Conservation (phyloP, 2,113 vertebrate species). For the Salminus brasiliensis region DNA sequence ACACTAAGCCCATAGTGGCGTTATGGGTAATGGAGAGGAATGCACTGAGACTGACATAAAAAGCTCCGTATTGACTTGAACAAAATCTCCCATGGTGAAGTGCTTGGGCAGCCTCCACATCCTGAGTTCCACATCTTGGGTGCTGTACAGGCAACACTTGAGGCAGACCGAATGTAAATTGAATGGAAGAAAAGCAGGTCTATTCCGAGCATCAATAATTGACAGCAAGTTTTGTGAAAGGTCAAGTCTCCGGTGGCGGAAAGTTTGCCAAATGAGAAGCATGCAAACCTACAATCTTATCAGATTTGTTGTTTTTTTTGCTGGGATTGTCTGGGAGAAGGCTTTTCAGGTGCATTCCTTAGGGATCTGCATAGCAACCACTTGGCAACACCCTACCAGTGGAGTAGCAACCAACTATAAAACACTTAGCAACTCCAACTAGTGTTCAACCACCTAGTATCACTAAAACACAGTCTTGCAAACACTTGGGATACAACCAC, state of each 20-base stretch:
- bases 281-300: constrained; percentile 21
- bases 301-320: background rate
- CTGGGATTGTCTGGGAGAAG: no score
- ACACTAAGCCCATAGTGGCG: background rate
- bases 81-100: constrained; percentile 1
- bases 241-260: constrained; percentile 12
- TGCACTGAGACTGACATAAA: background rate
- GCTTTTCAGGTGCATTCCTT: no score
- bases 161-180: constrained; percentile 10
- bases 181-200: background rate
- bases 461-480: no score
- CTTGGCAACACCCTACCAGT: no score
- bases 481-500: no score
- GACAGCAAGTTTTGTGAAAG: constrained; percentile 19
- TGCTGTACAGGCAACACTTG: constrained; percentile 5
- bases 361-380: no score
- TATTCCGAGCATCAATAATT: constrained; percentile 19
- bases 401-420: no score
- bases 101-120: constrained; percentile 3
- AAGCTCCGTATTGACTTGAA: background rate
- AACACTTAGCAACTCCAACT: no score
- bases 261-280: constrained; percentile 9
- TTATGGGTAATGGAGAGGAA: constrained; percentile 14
- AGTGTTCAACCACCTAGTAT: no score
- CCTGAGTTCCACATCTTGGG: background rate